Evolutionary conservation across 2,113 vertebrate species (phyloP).

Genomic region (Scomber scombrus): DNA sequence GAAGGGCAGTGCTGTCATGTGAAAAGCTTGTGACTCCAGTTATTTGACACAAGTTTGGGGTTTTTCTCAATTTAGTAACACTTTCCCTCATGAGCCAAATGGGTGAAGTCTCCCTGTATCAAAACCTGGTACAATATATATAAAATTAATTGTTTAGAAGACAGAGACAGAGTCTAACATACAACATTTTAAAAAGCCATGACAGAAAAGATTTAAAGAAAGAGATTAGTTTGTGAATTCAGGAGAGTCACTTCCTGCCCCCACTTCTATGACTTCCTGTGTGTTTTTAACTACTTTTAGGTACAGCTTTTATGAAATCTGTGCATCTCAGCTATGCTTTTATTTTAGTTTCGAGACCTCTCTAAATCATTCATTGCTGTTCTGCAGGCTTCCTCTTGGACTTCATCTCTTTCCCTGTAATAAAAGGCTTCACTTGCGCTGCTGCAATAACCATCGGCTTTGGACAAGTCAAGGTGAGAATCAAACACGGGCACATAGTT

Average conservation of each 20-base stretch:
- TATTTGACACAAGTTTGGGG: neutral
- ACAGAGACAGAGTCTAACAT: neutral
- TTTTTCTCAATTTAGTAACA: conserved; percentile 6
- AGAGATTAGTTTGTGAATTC: conserved; percentile 4
- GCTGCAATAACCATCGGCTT: conserved; percentile 94
- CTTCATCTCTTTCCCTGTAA: conserved; percentile 94
- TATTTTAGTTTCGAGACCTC: neutral
- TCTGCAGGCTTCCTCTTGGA: conserved; percentile 93
- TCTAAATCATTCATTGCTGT: neutral
- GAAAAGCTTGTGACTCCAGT: conserved; percentile 39
- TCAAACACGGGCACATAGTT: neutral
- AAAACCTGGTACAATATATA: neutral
- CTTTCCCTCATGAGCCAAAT: neutral
- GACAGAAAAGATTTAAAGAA: neutral
- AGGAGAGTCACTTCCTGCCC: conserved; percentile 8
- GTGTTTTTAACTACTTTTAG: neutral
- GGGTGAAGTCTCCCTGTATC: neutral
- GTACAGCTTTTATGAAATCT: neutral
- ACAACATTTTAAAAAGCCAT: neutral
- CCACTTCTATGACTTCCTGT: conserved; percentile 26
- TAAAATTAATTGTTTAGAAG: neutral
- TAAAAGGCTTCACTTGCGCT: conserved; percentile 96
- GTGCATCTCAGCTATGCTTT: neutral
- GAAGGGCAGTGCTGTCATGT: conserved; percentile 18
- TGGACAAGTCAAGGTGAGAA: conserved; percentile 93